A percentile compares a stretch with the other conserved stretches of the same genome.
These are phyloP conservation scores for Nansenia antarctica DNA, from an alignment of 2,113 vertebrate genomes.

Conservation along the genomic window DNA sequence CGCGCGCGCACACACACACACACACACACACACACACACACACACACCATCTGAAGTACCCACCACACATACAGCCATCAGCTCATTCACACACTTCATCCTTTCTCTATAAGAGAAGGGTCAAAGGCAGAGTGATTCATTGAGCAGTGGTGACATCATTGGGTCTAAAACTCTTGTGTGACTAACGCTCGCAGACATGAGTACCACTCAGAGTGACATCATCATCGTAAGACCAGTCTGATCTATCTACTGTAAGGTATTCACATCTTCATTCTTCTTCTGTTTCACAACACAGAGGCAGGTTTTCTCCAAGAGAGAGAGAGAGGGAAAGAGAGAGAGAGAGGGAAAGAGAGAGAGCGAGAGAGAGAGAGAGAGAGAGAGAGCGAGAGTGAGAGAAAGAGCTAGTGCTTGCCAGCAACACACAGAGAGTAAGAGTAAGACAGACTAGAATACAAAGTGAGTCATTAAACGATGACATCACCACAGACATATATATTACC, in stretches of 20 bases:
- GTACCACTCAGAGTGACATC: slow-evolving; percentile 43
- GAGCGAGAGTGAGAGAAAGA: too few relatives aligned
- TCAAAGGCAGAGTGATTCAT: slow-evolving; percentile 38
- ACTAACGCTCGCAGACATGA: slow-evolving; percentile 39
- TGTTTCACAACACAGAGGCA: slow-evolving; percentile 41
- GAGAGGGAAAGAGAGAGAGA: too few relatives aligned
- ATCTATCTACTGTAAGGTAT: slow-evolving; percentile 39
- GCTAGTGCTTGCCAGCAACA: too few relatives aligned
- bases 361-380: too few relatives aligned
- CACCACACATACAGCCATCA: neutral
- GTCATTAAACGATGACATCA: slow-evolving; percentile 20
- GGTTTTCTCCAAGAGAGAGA: too few relatives aligned
- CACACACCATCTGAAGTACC: neutral
- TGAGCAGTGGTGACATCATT: slow-evolving; percentile 43
- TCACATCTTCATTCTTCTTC: slow-evolving; percentile 37
- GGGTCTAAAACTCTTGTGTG: slow-evolving; percentile 41
- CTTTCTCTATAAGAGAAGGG: neutral
- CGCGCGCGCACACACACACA: neutral
- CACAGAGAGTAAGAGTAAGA: too few relatives aligned
- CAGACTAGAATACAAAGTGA: slow-evolving; percentile 35
- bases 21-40: neutral
- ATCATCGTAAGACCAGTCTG: slow-evolving; percentile 29
- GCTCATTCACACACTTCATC: neutral
- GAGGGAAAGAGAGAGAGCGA: too few relatives aligned
- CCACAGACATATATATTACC: slow-evolving; percentile 40